Conservation (phyloP, 2,797 vertebrate genomes). For the Esox masquinongy region DNA sequence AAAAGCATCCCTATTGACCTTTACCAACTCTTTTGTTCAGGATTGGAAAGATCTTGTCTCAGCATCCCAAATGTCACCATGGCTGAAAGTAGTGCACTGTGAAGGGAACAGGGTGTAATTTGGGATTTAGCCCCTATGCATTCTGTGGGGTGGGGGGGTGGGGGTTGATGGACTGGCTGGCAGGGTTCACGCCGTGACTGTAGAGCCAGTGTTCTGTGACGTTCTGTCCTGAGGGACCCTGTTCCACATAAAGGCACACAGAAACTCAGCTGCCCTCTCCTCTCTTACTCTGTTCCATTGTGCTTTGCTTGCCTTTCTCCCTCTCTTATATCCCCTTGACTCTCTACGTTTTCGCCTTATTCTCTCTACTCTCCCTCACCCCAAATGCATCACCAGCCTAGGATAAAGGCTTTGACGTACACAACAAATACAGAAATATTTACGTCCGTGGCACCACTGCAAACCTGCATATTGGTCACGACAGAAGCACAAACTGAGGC, state of each 20-base stretch:
- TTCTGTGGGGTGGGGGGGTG: not conserved
- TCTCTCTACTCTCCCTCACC: not conserved
- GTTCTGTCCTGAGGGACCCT: slow-evolving; percentile 1
- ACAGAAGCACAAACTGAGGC: not conserved
- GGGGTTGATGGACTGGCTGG: not conserved
- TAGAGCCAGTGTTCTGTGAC: slow-evolving; percentile 42
- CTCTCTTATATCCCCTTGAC: not conserved
- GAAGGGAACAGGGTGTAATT: not conserved
- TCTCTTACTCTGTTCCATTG: not conserved
- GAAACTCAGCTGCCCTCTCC: not conserved
- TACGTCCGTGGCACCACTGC: not conserved
- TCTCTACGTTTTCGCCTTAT: not conserved
- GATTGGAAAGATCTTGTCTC: not conserved
- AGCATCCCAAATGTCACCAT: not conserved
- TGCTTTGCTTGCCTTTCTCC: not conserved
- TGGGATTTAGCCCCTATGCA: not conserved
- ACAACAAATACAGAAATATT: not conserved
- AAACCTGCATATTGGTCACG: not conserved
- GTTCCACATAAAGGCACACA: slow-evolving; percentile 9
- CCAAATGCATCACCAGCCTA: not conserved
- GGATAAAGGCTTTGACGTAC: not conserved
- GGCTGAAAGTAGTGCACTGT: slow-evolving; percentile 1
- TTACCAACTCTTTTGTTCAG: not conserved
- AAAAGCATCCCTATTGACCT: not conserved
- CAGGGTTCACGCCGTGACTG: slow-evolving; percentile 1